phyloP scores from a whole-genome alignment of 2,888 invertebrate species.

The Eilema depressum region DNA sequence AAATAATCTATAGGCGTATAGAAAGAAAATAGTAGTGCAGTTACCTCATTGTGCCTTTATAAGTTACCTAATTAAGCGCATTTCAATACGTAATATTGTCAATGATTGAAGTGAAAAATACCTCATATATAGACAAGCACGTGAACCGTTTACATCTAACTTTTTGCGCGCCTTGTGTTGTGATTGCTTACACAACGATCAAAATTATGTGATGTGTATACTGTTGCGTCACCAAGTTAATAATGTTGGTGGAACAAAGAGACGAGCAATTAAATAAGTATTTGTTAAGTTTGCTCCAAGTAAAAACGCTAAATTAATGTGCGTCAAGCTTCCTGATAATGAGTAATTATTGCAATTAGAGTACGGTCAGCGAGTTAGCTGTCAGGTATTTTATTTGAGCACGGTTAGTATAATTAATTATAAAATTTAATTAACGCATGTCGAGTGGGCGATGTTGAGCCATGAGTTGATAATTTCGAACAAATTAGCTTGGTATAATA shows the following conservation, averaged over 20 bases:
- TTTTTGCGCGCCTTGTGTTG: conserved; percentile 59
- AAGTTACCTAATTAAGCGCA: conserved; percentile 47
- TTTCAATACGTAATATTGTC: conserved; percentile 40
- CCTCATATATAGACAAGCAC: conserved; percentile 61
- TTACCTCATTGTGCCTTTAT: conserved; percentile 51
- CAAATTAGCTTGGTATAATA: conserved; percentile 29
- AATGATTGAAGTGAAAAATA: conserved; percentile 40
- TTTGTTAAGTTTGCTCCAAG: conserved; percentile 76
- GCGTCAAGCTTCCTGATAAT: conserved; percentile 82
- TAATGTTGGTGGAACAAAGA: conserved; percentile 80
- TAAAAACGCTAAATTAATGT: conserved; percentile 83
- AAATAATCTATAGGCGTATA: conserved; percentile 52
- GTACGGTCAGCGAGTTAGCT: conserved; percentile 73
- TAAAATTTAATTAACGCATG: conserved; percentile 49
- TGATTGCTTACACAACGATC: conserved; percentile 72
- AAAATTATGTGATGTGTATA: conserved; percentile 67
- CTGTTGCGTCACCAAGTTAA: conserved; percentile 71
- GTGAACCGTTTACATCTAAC: conserved; percentile 62
- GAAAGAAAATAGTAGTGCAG: conserved; percentile 52
- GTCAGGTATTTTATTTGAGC: conserved; percentile 59
- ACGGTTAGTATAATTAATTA: conserved; percentile 61
- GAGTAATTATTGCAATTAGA: conserved; percentile 82
- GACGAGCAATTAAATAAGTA: conserved; percentile 81
- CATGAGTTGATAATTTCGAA: conserved; percentile 27
- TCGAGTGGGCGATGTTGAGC: conserved; percentile 37